These are phyloP conservation scores for Drosophila diplacantha DNA, from an alignment of 2,888 invertebrate species.

Conservation along the genomic window DNA sequence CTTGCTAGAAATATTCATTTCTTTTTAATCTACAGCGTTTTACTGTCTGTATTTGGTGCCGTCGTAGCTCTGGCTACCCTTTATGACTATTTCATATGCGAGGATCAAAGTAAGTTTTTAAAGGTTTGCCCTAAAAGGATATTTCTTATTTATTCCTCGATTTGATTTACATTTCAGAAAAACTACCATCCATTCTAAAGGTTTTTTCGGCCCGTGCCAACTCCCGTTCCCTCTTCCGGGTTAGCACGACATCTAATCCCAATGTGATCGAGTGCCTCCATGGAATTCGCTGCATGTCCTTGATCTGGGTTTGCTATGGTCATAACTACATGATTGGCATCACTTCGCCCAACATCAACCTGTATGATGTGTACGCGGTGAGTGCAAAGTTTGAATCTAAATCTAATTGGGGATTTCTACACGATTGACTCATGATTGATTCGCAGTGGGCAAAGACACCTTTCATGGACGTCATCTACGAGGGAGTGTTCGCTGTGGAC, in stretches of 20 bases:
- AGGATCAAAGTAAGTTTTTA: conserved; percentile 41
- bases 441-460: conserved; percentile 63
- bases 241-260: conserved; percentile 39
- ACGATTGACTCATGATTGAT: no score
- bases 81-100: conserved; percentile 52
- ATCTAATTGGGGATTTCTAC: neutral
- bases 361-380: conserved; percentile 22
- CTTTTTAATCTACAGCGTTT: conserved; percentile 22
- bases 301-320: conserved; percentile 77
- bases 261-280: conserved; percentile 73
- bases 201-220: conserved; percentile 65
- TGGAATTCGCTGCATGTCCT: conserved; percentile 77
- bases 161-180: conserved; percentile 7
- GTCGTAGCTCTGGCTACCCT: conserved; percentile 41
- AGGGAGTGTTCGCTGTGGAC: conserved; percentile 80
- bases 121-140: neutral
- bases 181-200: conserved; percentile 39
- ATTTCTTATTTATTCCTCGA: neutral
- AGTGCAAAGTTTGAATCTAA: neutral
- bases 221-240: conserved; percentile 46
- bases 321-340: conserved; percentile 63
- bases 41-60: conserved; percentile 38
- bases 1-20: neutral
- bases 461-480: conserved; percentile 60
- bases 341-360: conserved; percentile 59